Evolutionary conservation across 2,888 invertebrate species (phyloP).

Genomic region (Mesoligia furuncula): DNA sequence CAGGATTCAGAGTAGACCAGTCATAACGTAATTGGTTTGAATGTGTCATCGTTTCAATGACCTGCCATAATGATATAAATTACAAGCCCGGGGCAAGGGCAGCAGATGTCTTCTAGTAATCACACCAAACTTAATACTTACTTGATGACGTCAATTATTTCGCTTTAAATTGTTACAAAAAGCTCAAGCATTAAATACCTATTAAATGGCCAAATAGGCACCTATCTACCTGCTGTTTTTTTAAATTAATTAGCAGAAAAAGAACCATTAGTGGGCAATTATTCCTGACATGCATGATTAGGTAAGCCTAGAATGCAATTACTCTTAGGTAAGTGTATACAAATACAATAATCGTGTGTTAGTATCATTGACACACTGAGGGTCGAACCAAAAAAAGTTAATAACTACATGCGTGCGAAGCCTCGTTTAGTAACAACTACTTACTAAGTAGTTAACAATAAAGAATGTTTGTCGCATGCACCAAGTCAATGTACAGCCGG

Average conservation of each 20-base stretch:
- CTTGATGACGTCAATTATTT: conserved; percentile 35
- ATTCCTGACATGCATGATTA: conserved; percentile 40
- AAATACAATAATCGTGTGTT: conserved; percentile 38
- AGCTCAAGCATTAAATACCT: not conserved
- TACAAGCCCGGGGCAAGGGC: conserved; percentile 51
- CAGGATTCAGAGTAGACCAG: conserved; percentile 35
- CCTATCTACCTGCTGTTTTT: not conserved
- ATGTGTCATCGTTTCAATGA: conserved; percentile 98
- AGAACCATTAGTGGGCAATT: conserved; percentile 24
- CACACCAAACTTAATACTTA: conserved; percentile 13
- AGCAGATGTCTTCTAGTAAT: conserved; percentile 39
- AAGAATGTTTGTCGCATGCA: conserved; percentile 30
- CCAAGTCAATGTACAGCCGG: not conserved
- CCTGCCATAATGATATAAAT: conserved; percentile 84
- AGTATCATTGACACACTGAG: conserved; percentile 44
- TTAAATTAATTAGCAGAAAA: conserved; percentile 16
- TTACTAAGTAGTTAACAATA: conserved; percentile 20
- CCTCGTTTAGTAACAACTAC: conserved; percentile 9
- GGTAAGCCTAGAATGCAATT: conserved; percentile 20
- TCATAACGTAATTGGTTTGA: conserved; percentile 46
- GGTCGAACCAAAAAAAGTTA: conserved; percentile 41
- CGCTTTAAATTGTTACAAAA: conserved; percentile 49
- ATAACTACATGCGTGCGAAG: conserved; percentile 23
- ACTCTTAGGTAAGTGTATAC: not conserved
- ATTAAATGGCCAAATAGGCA: not conserved